Evolutionary conservation across 1,140 invertebrate species (phyloP).

Genomic region (Drosophila nigromelanica): DNA sequence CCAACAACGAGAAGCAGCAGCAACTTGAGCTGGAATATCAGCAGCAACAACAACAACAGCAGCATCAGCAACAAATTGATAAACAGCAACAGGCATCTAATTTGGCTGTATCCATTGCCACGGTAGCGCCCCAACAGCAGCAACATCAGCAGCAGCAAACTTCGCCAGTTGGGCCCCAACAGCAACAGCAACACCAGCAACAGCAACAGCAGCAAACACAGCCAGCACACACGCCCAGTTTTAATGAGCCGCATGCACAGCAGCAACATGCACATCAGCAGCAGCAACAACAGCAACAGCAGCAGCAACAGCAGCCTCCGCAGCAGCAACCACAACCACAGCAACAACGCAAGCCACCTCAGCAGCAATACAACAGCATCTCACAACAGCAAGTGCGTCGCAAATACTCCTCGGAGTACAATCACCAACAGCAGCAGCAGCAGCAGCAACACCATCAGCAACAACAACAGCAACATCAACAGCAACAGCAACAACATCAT

Average conservation of each 20-base stretch:
- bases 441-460: constrained; percentile 24
- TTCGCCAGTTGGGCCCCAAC: constrained; percentile 18
- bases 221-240: constrained; percentile 24
- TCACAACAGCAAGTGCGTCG: constrained; percentile 61
- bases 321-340: constrained; percentile 57
- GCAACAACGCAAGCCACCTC: constrained; percentile 60
- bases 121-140: constrained; percentile 54
- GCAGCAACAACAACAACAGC: constrained; percentile 23
- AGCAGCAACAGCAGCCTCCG: constrained; percentile 6
- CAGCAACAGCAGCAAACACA: constrained; percentile 49
- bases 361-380: constrained; percentile 61
- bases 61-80: constrained; percentile 35
- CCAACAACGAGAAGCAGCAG: constrained; percentile 44
- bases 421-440: constrained; percentile 41
- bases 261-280: constrained; percentile 41
- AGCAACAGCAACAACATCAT: constrained; percentile 39
- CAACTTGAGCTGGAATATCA: constrained; percentile 33
- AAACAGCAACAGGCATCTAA: constrained; percentile 36
- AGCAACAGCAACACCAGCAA: constrained; percentile 38
- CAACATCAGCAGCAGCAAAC: constrained; percentile 40
- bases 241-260: constrained; percentile 25
- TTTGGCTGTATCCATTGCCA: constrained; percentile 49
- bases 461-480: constrained; percentile 32
- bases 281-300: constrained; percentile 8
- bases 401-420: constrained; percentile 73